Base-by-base conservation (phyloP, 1,140 invertebrate genomes). In the Anthonomus grandis region DNA sequence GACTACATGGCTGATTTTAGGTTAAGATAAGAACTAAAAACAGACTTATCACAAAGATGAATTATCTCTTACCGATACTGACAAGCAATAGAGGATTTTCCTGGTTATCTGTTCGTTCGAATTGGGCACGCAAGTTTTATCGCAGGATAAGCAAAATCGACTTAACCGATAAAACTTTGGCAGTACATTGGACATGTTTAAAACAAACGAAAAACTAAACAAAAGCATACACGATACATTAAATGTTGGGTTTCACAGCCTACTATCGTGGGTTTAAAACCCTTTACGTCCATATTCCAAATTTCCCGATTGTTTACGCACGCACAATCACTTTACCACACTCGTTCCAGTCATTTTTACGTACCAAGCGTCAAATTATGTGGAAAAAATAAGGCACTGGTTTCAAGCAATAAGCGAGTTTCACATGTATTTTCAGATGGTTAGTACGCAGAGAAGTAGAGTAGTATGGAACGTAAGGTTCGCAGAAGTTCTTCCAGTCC, bases 151-250 rank as follows among this genome's bases (percentile, higher is more conserved):
- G 74, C 81, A 83, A 79, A 83, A 79, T 75, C 80, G 78, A 78
- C 80, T 81, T 75, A 82, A 77, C 75, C 79, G 79, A 79, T 82
- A 79, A 76, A 80, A 81, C 78, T 81, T 81, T 76, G 79, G 78
- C 77, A 79, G 80, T 78, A 81, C 79, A 81, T 79, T 80, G 80
- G 78, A 81, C 80, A 82, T 82, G 78, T 80, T 81, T 79, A 76
- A 67, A 57, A 57, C 55, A 65, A 62, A 66, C 62, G 47, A 51
- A 64, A 63, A 56, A 68, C 66, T 66, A 64, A 66, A 67, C 66
- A 65, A 61, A 64, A 65, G 56, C 60, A 64, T 57, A 67, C 65
- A 66, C 66, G 42, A 60, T 58, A 65, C 59, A 65, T 62, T 60
- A 53, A 64, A 60, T 58, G 27, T n/a, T n/a, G n/a, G 53, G 56